Evolutionary conservation across 2,797 vertebrate genomes (phyloP).

Genomic region (Lithobates sylvaticus): DNA sequence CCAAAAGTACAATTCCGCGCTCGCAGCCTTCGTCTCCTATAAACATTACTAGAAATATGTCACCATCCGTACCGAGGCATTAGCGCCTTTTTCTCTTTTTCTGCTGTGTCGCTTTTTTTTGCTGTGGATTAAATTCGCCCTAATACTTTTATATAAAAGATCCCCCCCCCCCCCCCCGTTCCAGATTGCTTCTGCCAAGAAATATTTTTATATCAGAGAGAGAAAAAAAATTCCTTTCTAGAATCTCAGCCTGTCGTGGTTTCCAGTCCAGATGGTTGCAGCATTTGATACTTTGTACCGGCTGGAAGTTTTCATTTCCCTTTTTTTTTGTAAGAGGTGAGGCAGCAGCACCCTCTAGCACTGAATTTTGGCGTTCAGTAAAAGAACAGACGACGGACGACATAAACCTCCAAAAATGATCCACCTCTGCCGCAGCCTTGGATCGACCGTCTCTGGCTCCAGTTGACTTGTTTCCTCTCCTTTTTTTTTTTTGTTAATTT

Average conservation of each 20-base stretch:
- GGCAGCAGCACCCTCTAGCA: slow-evolving; percentile 76
- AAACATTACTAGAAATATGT: slow-evolving; percentile 54
- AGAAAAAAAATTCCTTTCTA: slow-evolving; percentile 57
- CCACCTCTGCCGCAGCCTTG: slow-evolving; percentile 70
- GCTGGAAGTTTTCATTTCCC: slow-evolving; percentile 64
- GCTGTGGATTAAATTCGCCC: slow-evolving; percentile 3
- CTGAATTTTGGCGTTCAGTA: slow-evolving; percentile 69
- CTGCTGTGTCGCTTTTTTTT: not conserved
- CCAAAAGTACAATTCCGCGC: slow-evolving; percentile 66
- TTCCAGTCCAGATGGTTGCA: slow-evolving; percentile 73
- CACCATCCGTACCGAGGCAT: slow-evolving; percentile 55
- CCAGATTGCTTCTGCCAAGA: not conserved
- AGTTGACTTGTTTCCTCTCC: slow-evolving; percentile 67
- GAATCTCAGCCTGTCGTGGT: slow-evolving; percentile 34
- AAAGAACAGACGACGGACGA: slow-evolving; percentile 66
- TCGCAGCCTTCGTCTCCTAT: slow-evolving; percentile 65
- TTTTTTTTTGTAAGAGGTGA: slow-evolving; percentile 68
- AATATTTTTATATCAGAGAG: slow-evolving; percentile 46
- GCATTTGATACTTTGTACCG: slow-evolving; percentile 65
- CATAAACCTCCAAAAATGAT: slow-evolving; percentile 67
- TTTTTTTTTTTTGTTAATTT: slow-evolving; percentile 61
- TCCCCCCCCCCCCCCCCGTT: not conserved
- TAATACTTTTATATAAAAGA: slow-evolving; percentile 28
- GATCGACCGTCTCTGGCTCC: slow-evolving; percentile 64
- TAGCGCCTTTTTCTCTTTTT: slow-evolving; percentile 16